A percentile compares a stretch with the other conserved stretches of the same genome.
phyloP scores from a whole-genome alignment of 2,113 vertebrate genomes.

The Macrotis lagotis region DNA sequence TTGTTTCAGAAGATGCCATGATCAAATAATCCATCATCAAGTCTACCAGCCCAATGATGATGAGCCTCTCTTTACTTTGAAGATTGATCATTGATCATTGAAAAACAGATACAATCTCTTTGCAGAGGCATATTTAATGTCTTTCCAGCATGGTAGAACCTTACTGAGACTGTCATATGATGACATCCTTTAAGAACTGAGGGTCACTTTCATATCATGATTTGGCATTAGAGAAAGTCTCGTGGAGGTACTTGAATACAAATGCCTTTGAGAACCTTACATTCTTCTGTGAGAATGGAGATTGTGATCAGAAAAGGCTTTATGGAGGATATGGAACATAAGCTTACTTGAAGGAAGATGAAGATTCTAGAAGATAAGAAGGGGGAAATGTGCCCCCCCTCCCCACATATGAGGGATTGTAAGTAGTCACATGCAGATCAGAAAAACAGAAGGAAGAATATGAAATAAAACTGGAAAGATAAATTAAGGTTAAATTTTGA shows the following conservation, averaged over 20 bases:
- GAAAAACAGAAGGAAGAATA: not conserved
- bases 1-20: not conserved
- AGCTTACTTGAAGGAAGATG: not conserved
- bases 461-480: not conserved
- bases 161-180: not conserved
- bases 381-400: too few species aligned
- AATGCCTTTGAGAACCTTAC: not conserved
- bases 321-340: not conserved
- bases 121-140: not conserved
- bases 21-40: too few species aligned
- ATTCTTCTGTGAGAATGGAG: not conserved
- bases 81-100: not conserved
- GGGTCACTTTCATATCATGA: not conserved
- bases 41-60: not conserved
- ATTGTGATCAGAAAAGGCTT: not conserved
- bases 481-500: not conserved
- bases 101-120: not conserved
- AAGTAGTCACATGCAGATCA: not conserved
- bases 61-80: not conserved
- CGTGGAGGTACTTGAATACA: not conserved
- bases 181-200: not conserved
- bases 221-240: not conserved
- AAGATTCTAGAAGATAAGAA: not conserved
- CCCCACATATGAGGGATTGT: not conserved
- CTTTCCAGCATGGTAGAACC: not conserved